Conservation (phyloP, 2,888 invertebrate species). For the Branchipolynoe longqiensis region DNA sequence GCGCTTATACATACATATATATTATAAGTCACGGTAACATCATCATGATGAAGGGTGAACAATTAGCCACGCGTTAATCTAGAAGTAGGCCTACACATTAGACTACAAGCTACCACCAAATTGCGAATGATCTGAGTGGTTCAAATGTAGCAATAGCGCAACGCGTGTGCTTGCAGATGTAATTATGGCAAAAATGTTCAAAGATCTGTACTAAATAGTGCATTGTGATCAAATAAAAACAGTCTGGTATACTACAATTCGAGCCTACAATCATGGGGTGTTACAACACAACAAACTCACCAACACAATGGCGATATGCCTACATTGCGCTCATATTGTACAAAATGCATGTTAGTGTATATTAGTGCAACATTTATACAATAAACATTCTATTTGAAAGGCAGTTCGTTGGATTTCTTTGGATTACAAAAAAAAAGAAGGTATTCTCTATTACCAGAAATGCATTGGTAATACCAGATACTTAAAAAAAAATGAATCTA, state of each 20-base stretch:
- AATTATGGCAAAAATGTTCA: no score
- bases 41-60: no score
- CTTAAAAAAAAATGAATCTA: no score
- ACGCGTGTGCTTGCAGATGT: constrained; percentile 6
- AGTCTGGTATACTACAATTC: no score
- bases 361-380: constrained; percentile 24
- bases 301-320: constrained; percentile 34
- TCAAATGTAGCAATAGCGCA: constrained; percentile 26
- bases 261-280: not conserved
- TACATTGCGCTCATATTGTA: not conserved
- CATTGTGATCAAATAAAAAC: not conserved
- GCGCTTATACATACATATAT: constrained; percentile 19
- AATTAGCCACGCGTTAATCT: no score
- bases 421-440: not conserved
- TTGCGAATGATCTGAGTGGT: not conserved
- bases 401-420: not conserved
- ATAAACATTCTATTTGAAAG: constrained; percentile 23
- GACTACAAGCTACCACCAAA: not conserved
- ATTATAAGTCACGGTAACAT: no score
- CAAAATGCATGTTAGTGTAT: constrained; percentile 23
- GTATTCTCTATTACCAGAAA: not conserved
- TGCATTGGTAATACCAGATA: not conserved
- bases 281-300: constrained; percentile 25
- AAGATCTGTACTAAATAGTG: not conserved
- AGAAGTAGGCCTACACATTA: no score